phyloP scores from a whole-genome alignment of 1,140 invertebrate species.

The Augochlora pura region DNA sequence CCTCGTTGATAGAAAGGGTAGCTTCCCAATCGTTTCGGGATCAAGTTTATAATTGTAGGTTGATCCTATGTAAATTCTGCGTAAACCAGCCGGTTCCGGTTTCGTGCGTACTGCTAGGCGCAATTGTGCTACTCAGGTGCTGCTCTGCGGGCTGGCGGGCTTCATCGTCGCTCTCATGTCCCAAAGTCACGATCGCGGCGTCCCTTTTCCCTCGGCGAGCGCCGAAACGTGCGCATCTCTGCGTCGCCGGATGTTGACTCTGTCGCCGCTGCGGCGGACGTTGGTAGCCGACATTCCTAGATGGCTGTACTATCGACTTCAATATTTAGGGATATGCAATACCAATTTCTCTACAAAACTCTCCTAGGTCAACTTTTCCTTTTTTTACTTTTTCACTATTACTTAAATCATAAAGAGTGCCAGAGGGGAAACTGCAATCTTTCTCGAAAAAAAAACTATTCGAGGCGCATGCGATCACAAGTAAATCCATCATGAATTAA shows the following conservation, averaged over 20 bases:
- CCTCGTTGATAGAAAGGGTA: conserved; percentile 41
- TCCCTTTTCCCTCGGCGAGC: conserved; percentile 56
- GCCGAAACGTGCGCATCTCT: conserved; percentile 67
- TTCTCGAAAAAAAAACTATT: no score
- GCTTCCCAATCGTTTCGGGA: conserved; percentile 27
- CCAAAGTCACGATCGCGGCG: conserved; percentile 61
- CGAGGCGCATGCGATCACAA: no score
- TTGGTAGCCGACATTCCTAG: conserved; percentile 37
- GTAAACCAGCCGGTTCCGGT: conserved; percentile 52
- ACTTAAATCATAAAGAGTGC: no score
- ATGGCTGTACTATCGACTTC: conserved; percentile 12
- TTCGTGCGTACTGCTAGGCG: conserved; percentile 45
- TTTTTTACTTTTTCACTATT: neutral
- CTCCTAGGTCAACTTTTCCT: neutral
- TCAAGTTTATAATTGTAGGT: conserved; percentile 3
- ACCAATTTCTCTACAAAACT: conserved; percentile 12
- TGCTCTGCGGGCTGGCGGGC: conserved; percentile 41
- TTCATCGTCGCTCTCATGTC: conserved; percentile 64
- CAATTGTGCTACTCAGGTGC: conserved; percentile 50
- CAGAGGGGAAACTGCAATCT: no score
- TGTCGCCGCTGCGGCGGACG: conserved; percentile 56
- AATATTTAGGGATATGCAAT: conserved; percentile 22
- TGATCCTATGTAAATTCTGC: conserved; percentile 24
- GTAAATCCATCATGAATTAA: no score
- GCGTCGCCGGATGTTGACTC: conserved; percentile 68